A percentile compares a stretch with the other conserved stretches of the same genome.
These are phyloP conservation scores for Peromyscus maniculatus DNA, from an alignment of 2,113 vertebrate genomes.

Conservation along the genomic window DNA sequence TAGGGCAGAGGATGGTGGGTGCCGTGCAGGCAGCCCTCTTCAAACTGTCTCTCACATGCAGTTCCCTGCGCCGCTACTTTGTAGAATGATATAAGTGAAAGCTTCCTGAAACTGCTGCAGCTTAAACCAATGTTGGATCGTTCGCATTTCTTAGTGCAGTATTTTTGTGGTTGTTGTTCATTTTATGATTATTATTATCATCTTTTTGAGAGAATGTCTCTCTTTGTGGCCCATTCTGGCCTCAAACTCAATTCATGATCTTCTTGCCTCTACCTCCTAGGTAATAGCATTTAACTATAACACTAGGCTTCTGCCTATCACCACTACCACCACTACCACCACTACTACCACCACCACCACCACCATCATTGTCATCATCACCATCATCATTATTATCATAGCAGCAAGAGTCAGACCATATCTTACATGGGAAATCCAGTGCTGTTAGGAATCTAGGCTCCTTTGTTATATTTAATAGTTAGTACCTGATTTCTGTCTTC, in stretches of 20 bases:
- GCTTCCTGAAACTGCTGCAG: background rate
- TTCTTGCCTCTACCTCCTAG: background rate
- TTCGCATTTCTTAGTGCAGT: background rate
- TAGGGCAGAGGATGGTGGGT: too few species aligned
- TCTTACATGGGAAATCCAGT: background rate
- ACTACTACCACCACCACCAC: background rate
- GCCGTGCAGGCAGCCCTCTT: background rate
- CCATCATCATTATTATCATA: background rate
- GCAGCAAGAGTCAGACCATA: background rate
- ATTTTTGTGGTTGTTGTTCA: background rate
- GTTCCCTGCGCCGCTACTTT: accelerated
- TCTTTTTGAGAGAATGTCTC: background rate
- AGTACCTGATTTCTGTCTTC: background rate
- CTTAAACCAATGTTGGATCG: background rate
- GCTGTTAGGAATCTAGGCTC: background rate
- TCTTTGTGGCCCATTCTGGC: background rate
- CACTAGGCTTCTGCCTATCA: background rate
- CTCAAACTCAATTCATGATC: background rate
- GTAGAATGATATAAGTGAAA: background rate
- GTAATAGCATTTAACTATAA: background rate
- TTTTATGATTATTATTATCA: background rate
- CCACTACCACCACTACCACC: background rate
- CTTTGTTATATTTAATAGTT: background rate
- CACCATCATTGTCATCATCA: background rate
- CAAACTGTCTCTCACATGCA: background rate